phyloP scores from a whole-genome alignment of 2,797 vertebrate species.

The Sphenopsis melanotis region DNA sequence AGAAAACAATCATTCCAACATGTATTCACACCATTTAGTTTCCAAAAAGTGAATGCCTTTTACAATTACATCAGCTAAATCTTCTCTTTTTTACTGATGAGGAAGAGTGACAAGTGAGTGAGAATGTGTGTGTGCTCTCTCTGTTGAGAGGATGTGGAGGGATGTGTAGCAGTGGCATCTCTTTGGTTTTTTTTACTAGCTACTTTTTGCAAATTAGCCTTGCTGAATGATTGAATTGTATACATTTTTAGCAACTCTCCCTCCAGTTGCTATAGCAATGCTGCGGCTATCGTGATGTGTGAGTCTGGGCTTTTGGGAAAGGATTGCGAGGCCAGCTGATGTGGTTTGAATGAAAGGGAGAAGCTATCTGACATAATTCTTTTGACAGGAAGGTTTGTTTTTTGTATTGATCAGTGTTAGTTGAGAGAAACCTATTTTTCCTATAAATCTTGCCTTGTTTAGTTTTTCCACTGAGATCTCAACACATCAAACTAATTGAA shows the following conservation, averaged over 20 bases:
- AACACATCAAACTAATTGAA: not conserved
- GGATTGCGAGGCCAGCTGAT: not conserved
- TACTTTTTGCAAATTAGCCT: not conserved
- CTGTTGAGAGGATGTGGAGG: not conserved
- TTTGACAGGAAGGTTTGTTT: not conserved
- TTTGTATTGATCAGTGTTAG: not conserved
- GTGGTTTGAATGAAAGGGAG: not conserved
- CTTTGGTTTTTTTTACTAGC: not conserved
- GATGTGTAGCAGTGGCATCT: not conserved
- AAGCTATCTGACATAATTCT: not conserved
- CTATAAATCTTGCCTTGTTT: not conserved
- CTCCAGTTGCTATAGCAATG: not conserved
- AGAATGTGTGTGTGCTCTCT: fast-evolving
- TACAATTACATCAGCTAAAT: not conserved
- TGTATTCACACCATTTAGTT: not conserved
- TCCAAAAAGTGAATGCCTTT: not conserved
- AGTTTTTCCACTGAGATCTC: not conserved
- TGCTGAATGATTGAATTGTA: not conserved
- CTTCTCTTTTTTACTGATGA: not conserved
- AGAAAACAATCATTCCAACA: not conserved
- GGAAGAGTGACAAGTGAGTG: not conserved
- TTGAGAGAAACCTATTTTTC: not conserved
- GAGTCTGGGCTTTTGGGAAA: not conserved
- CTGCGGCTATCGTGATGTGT: fast-evolving
- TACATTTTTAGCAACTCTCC: not conserved